These are phyloP conservation scores for Nomada ferruginata DNA, from an alignment of 2,888 invertebrate species.

Conservation along the genomic window DNA sequence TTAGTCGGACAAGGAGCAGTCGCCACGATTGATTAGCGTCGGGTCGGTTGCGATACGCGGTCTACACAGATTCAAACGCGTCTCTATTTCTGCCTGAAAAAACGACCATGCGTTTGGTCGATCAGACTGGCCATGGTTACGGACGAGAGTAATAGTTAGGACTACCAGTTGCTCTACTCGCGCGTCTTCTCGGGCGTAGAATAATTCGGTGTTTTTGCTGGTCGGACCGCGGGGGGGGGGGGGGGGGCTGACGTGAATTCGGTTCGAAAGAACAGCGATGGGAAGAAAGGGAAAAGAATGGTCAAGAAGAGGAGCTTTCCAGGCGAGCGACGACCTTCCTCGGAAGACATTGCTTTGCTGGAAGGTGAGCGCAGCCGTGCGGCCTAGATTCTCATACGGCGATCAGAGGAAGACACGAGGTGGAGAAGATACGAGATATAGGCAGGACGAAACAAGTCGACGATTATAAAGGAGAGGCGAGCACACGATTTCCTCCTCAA, in stretches of 20 bases:
- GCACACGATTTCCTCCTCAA: slow-evolving; percentile 60
- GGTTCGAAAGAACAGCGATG: slow-evolving; percentile 18
- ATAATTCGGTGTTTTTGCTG: background rate
- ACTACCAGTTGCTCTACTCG: too few relatives aligned
- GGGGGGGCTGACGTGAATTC: too few relatives aligned
- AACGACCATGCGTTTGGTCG: background rate
- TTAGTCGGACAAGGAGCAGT: slow-evolving; percentile 32
- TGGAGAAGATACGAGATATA: slow-evolving; percentile 17
- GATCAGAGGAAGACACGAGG: slow-evolving; percentile 46
- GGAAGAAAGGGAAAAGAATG: slow-evolving; percentile 67
- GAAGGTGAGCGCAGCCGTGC: slow-evolving; percentile 82
- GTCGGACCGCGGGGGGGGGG: background rate
- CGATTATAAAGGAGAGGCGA: slow-evolving; percentile 66
- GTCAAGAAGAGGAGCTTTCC: slow-evolving; percentile 64
- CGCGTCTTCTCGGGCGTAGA: too few relatives aligned
- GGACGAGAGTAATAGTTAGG: background rate
- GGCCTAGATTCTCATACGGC: slow-evolving; percentile 78
- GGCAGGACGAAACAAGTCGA: slow-evolving; percentile 64
- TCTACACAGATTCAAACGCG: background rate
- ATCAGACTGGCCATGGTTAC: background rate
- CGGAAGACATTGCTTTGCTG: slow-evolving; percentile 79
- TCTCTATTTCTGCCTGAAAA: background rate
- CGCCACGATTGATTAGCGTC: slow-evolving; percentile 32
- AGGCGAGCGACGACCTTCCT: slow-evolving; percentile 80
- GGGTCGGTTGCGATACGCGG: slow-evolving; percentile 38